These are phyloP conservation scores for Reticulitermes speratus DNA, from an alignment of 1,140 invertebrate genomes.

Conservation along the genomic window DNA sequence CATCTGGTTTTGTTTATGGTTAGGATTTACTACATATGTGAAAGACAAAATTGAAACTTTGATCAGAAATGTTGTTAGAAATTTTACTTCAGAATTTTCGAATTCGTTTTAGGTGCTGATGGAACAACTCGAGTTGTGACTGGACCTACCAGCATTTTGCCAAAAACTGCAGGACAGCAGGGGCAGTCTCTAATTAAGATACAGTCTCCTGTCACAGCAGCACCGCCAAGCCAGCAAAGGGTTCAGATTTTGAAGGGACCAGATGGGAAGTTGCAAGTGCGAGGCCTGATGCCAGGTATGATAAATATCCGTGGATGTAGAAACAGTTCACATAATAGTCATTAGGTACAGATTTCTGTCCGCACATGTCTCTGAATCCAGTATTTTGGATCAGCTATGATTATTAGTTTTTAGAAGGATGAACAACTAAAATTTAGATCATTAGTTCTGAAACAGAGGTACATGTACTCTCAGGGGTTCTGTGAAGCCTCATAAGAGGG, in stretches of 20 bases:
- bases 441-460: too few relatives aligned
- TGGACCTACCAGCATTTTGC: conserved; percentile 55
- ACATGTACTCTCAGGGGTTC: too few relatives aligned
- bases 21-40: too few relatives aligned
- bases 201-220: not conserved
- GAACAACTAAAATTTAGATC: too few relatives aligned
- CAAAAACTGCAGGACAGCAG: conserved; percentile 47
- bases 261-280: conserved; percentile 88
- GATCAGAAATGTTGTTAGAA: too few relatives aligned
- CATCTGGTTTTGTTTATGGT: too few relatives aligned
- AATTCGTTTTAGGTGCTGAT: conserved; percentile 56
- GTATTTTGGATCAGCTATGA: conserved; percentile 37
- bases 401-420: too few relatives aligned
- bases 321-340: not conserved
- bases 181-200: conserved; percentile 50
- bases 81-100: not conserved
- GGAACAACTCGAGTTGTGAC: conserved; percentile 73
- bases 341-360: not conserved
- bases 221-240: conserved; percentile 58
- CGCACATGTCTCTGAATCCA: not conserved
- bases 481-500: too few relatives aligned
- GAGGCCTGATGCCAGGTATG: conserved; percentile 76
- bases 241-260: conserved; percentile 88
- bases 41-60: too few relatives aligned
- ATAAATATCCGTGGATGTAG: not conserved